phyloP scores from a whole-genome alignment of 2,888 invertebrate genomes.

The Linyphia triangularis region DNA sequence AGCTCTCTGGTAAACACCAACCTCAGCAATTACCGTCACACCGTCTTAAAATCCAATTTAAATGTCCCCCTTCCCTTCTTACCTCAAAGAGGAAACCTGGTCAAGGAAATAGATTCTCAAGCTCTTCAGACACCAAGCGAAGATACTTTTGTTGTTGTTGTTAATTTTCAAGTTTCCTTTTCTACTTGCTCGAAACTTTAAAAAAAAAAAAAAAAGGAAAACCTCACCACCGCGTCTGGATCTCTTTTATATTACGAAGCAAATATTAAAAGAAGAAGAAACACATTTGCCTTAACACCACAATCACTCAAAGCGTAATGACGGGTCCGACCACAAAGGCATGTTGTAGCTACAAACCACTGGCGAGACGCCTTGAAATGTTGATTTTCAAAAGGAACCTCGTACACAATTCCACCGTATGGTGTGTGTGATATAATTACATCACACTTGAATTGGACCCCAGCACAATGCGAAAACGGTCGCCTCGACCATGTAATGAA shows the following conservation, averaged over 20 bases:
- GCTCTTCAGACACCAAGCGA: background rate
- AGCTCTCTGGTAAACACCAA: background rate
- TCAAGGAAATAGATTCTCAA: slow-evolving; percentile 8
- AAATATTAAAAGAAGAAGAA: slow-evolving; percentile 8
- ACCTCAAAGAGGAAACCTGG: background rate
- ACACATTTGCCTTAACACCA: slow-evolving; percentile 36
- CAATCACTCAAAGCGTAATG: slow-evolving; percentile 62
- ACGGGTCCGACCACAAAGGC: slow-evolving; percentile 60
- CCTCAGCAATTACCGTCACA: background rate
- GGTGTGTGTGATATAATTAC: slow-evolving; percentile 51
- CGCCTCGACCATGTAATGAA: slow-evolving; percentile 61
- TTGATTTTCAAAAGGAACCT: slow-evolving; percentile 64
- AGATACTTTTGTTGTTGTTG: background rate
- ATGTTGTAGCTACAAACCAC: slow-evolving; percentile 66
- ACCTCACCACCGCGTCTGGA: no score
- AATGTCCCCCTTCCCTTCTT: background rate
- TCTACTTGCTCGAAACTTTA: background rate
- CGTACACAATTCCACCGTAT: slow-evolving; percentile 19
- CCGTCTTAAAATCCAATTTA: slow-evolving; percentile 2
- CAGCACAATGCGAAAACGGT: slow-evolving; percentile 56
- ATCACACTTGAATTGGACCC: slow-evolving; percentile 59
- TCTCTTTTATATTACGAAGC: background rate
- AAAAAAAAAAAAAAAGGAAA: background rate
- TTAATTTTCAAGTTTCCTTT: background rate
- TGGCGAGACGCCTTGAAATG: slow-evolving; percentile 51